Percentiles rank a stretch among this genome's conserved stretches.
Evolutionary conservation across 2,797 vertebrate genomes (phyloP).

Genomic region (Spea hammondii): DNA sequence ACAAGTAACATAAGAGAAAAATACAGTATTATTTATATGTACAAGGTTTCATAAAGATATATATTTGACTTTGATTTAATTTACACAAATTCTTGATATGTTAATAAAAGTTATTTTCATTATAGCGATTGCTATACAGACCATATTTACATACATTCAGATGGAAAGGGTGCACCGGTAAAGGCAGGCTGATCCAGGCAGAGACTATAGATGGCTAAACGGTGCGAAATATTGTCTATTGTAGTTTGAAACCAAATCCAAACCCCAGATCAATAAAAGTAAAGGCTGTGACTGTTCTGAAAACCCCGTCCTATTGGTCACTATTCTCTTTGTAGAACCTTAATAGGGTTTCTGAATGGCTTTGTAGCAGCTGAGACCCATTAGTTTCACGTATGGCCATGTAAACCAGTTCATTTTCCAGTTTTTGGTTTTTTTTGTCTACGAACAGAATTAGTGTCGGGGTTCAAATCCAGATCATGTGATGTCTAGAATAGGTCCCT

Average conservation of each 20-base stretch:
- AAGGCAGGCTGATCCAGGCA: constrained; percentile 33
- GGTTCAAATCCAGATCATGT: no score
- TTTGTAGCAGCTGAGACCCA: no score
- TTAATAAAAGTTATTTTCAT: constrained; percentile 79
- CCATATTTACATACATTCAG: constrained; percentile 97
- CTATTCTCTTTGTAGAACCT: no score
- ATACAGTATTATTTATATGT: constrained; percentile 88
- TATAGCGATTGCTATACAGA: constrained; percentile 78
- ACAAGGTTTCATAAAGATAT: constrained; percentile 80
- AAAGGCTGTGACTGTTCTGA: no score
- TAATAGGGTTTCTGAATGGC: no score
- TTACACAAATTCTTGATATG: constrained; percentile 80
- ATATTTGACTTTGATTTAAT: constrained; percentile 73
- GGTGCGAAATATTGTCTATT: not conserved
- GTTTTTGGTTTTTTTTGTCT: no score
- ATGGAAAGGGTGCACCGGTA: constrained; percentile 75
- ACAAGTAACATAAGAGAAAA: constrained; percentile 85
- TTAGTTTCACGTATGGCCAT: no score
- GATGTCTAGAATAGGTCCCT: no score
- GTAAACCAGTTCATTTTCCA: no score
- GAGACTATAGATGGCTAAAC: not conserved
- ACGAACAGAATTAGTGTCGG: no score
- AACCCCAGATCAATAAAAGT: not conserved
- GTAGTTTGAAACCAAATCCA: not conserved
- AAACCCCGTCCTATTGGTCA: no score